Evolutionary conservation across 2,888 invertebrate species (phyloP), one percentile per base, ranked within the genome.

Genomic region (Troides oblongomaculatus): DNA sequence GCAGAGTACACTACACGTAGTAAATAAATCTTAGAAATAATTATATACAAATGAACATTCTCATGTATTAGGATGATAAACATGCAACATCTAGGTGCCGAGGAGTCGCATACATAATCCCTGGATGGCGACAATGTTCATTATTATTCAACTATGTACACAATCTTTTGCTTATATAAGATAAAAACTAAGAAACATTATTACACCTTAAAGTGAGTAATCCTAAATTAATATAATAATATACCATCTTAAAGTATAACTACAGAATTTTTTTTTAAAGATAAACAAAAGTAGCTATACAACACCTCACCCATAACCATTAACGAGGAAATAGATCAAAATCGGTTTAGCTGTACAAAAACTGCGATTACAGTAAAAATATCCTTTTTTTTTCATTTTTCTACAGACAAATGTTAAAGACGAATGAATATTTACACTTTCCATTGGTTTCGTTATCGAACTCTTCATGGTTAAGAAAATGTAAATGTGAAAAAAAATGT

Each of bases 91-190:
- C 66, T 63, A 53, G 66, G 66, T 59, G 70, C 70, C 63, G 12
- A 70, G 25, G n/a, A 18, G n/a, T 12, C 60, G 66, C 70, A 70
- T 70, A 53, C 39, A 63, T 66, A 63, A 70, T 63, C 62, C 62
- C 63, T 58, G 66, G 70, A 63, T 56, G 59, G 59, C 39, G 64
- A 64, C 43, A 56, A 63, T 70, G 56, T 23, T 8, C 36, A 66
- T 66, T 60, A 60, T 60, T 66, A 60, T 50, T 62, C 43, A 46
- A 8, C 43, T 30, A 8, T 50, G 10, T 50, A 50, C 50, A 50
- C 50, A 14, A 17, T 50, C 2, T 50, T 14, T 50, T 14, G 14
- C 4, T 18, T 18, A 50, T 14, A 17, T 50, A 50, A 50, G 5
- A 50, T 50, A 17, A 18, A 50, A 39, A 39, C 1, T 50, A 50